phyloP scores from a whole-genome alignment of 2,888 invertebrate species.

The Poecilus cupreus region DNA sequence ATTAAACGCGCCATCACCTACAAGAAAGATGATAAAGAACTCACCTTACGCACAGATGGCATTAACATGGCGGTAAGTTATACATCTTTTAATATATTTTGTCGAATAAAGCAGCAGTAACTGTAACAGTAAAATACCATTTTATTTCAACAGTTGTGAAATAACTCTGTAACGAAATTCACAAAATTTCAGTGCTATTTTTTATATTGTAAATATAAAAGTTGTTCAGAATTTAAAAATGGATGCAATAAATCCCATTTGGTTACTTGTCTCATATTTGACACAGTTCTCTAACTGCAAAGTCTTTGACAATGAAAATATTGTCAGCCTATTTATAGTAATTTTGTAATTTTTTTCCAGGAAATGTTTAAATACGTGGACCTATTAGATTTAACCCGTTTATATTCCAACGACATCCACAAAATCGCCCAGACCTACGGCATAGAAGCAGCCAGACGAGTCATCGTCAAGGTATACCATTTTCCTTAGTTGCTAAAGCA shows the following conservation, averaged over 20 bases:
- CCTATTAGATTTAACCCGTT: conserved; percentile 84
- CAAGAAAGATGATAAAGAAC: conserved; percentile 76
- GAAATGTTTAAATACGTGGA: conserved; percentile 91
- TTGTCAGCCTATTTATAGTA: background rate
- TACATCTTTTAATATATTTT: no score
- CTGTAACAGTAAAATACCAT: no score
- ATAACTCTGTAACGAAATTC: no score
- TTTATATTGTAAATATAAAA: no score
- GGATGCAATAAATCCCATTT: no score
- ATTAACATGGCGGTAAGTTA: conserved; percentile 85
- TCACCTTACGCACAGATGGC: conserved; percentile 94
- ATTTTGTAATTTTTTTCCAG: conserved; percentile 68
- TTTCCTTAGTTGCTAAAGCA: background rate
- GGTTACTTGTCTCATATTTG: no score
- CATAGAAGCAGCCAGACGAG: conserved; percentile 95
- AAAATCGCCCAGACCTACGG: conserved; percentile 93
- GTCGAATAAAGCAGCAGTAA: no score
- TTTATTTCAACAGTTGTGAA: no score
- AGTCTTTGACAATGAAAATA: no score
- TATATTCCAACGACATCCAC: conserved; percentile 97
- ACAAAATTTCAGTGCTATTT: no score
- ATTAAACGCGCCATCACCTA: conserved; percentile 92
- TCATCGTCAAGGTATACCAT: conserved; percentile 83
- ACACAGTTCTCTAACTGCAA: no score
- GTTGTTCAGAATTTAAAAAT: no score